Conservation (phyloP, 2,113 vertebrate genomes). For the Pituophis catenifer region DNA sequence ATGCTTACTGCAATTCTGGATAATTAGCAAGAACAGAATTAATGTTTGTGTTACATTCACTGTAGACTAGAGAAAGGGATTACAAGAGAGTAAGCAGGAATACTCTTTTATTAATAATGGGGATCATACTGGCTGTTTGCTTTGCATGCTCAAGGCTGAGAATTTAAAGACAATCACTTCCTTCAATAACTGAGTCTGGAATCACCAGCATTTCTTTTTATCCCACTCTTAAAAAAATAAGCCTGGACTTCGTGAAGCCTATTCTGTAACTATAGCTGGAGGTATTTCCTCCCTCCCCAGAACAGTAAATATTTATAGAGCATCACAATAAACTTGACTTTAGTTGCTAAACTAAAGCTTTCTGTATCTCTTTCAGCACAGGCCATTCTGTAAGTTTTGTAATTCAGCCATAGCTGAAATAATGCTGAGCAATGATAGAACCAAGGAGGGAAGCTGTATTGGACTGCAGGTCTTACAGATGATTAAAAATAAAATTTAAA, state of each 20-base stretch:
- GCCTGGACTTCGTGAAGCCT: no score
- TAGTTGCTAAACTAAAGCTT: background rate
- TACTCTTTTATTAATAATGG: background rate
- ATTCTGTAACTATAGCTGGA: no score
- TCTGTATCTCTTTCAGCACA: background rate
- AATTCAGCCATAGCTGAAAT: background rate
- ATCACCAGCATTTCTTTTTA: no score
- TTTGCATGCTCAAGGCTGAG: background rate
- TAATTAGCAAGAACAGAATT: background rate
- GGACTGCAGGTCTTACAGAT: background rate
- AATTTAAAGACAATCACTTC: background rate
- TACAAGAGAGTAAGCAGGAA: background rate
- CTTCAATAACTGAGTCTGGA: background rate
- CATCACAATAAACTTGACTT: background rate
- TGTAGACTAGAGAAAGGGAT: background rate
- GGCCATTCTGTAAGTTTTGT: background rate
- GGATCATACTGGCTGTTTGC: background rate
- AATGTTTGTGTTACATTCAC: background rate
- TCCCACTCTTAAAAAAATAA: no score
- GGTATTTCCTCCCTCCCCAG: background rate
- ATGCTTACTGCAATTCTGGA: background rate
- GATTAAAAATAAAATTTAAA: background rate
- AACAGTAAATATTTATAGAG: background rate
- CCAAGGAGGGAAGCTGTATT: background rate
- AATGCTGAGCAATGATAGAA: background rate